These are phyloP conservation scores for Lethocerus indicus DNA, from an alignment of 1,140 invertebrate species.

Conservation along the genomic window DNA sequence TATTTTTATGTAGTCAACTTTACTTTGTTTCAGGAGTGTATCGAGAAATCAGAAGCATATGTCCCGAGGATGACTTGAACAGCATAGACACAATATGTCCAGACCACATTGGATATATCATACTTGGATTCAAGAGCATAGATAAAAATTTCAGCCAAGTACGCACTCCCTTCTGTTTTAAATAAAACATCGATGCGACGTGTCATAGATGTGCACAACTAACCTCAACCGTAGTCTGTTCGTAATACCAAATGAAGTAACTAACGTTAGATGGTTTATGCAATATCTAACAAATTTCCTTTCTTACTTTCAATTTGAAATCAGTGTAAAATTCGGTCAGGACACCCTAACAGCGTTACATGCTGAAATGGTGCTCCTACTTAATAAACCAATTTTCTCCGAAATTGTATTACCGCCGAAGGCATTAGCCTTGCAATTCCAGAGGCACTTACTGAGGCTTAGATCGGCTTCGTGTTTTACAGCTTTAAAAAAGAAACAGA, in stretches of 20 bases:
- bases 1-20: too few relatives aligned
- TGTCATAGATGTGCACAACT: too few relatives aligned
- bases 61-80: conserved; percentile 17
- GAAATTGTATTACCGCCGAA: not conserved
- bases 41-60: conserved; percentile 21
- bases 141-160: conserved; percentile 24
- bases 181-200: too few relatives aligned
- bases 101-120: conserved; percentile 19
- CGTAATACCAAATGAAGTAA: too few relatives aligned
- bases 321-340: too few relatives aligned
- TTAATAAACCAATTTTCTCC: not conserved
- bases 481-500: not conserved
- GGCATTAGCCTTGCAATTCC: not conserved
- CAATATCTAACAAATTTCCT: too few relatives aligned
- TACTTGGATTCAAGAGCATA: conserved; percentile 27
- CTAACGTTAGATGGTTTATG: too few relatives aligned
- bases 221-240: too few relatives aligned
- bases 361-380: not conserved
- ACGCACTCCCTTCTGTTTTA: too few relatives aligned
- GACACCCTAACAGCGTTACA: too few relatives aligned
- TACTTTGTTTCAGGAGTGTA: conserved; percentile 21
- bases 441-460: not conserved
- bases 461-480: not conserved
- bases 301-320: too few relatives aligned
- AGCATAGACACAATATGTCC: conserved; percentile 7